A percentile compares a stretch with the other conserved stretches of the same genome.
Conservation (phyloP, 2,797 vertebrate genomes). For the Bothrops alternatus region DNA sequence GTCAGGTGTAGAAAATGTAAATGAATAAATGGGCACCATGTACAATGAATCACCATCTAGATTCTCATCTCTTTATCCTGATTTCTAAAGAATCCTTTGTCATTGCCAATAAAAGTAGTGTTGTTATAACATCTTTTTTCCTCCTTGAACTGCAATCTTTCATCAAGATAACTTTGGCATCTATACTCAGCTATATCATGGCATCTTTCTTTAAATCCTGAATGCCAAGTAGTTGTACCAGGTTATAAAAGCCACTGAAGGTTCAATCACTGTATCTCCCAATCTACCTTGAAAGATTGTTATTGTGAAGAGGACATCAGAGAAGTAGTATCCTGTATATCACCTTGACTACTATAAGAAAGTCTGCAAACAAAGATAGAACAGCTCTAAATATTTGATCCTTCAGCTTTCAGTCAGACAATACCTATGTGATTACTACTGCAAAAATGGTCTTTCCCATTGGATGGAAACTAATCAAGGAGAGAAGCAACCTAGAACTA, state of each 20-base stretch:
- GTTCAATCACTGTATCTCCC: not conserved
- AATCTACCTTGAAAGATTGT: not conserved
- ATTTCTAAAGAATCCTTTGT: constrained; percentile 45
- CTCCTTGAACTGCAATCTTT: constrained; percentile 21
- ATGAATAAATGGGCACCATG: constrained; percentile 46
- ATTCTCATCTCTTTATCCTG: constrained; percentile 37
- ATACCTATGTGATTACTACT: not conserved
- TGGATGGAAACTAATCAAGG: too few species aligned
- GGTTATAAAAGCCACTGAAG: not conserved
- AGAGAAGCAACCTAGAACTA: too few species aligned
- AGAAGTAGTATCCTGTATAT: not conserved
- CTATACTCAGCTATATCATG: not conserved
- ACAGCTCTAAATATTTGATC: not conserved
- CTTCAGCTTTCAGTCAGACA: not conserved
- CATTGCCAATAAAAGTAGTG: constrained; percentile 49
- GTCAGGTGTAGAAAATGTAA: constrained; percentile 41
- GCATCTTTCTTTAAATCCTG: not conserved
- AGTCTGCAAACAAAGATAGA: not conserved
- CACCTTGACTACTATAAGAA: not conserved
- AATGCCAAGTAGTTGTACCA: not conserved
- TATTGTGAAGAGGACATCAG: not conserved
- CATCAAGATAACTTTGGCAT: not conserved
- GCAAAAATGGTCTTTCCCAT: not conserved
- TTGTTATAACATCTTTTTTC: constrained; percentile 30
- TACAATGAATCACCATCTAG: constrained; percentile 10